phyloP scores from a whole-genome alignment of 2,113 vertebrate genomes.

The Hemibates koningsi region DNA sequence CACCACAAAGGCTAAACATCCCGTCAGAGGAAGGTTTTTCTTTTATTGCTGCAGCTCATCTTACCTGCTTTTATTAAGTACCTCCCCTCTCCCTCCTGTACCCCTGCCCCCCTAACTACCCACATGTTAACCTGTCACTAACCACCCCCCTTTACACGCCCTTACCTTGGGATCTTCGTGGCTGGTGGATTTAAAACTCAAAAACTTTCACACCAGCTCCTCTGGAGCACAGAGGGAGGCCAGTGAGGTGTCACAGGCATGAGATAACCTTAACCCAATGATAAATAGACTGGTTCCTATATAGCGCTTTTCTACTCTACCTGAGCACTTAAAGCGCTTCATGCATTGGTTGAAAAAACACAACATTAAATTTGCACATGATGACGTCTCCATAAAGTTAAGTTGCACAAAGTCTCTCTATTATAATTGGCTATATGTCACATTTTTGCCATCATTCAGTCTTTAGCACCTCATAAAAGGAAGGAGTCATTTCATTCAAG shows the following conservation, averaged over 20 bases:
- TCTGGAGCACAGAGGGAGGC: background rate
- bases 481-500: background rate
- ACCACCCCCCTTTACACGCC: constrained; percentile 2
- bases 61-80: constrained; percentile 43
- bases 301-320: background rate
- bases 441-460: background rate
- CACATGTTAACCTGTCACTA: constrained; percentile 43
- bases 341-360: background rate
- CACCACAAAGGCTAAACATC: background rate
- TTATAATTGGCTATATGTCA: background rate
- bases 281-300: background rate
- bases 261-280: background rate
- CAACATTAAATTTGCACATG: background rate
- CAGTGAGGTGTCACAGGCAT: background rate
- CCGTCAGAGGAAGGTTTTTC: background rate
- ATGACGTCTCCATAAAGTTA: background rate
- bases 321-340: background rate
- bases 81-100: background rate
- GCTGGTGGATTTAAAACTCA: background rate
- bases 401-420: background rate
- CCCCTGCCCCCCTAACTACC: constrained; percentile 9
- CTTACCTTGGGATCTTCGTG: background rate
- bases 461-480: background rate
- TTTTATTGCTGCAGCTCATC: constrained; percentile 22
- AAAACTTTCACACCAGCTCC: background rate